Conservation (phyloP, 2,797 vertebrate species). For the Phataginus tetradactyla region DNA sequence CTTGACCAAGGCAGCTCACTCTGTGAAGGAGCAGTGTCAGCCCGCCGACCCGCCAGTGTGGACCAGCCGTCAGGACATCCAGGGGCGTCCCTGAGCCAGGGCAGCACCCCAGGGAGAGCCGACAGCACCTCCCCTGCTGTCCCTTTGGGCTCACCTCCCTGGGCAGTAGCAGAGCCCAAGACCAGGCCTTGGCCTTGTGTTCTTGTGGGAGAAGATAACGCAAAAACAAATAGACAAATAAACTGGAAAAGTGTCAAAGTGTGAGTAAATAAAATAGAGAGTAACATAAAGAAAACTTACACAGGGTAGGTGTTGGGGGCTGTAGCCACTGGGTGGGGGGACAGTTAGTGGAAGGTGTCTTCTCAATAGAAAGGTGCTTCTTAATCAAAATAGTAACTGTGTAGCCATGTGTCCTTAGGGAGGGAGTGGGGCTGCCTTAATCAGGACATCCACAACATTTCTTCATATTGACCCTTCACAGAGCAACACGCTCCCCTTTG, state of each 20-base stretch:
- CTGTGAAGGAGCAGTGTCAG: accelerated
- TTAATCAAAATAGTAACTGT: not conserved
- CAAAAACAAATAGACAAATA: not conserved
- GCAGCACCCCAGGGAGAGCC: not conserved
- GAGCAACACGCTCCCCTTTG: not conserved
- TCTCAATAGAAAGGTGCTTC: not conserved
- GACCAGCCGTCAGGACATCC: accelerated
- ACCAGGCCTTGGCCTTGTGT: not conserved
- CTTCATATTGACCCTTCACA: not conserved
- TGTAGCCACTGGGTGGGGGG: too few relatives aligned
- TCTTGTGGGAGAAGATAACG: not conserved
- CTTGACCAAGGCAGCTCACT: not conserved
- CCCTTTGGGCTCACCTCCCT: not conserved
- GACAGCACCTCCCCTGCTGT: accelerated
- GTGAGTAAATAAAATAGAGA: not conserved
- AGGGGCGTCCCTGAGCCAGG: not conserved
- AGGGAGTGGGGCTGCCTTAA: not conserved
- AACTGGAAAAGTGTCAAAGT: not conserved
- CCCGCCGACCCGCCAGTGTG: not conserved
- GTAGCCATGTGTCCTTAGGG: not conserved
- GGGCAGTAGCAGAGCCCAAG: not conserved
- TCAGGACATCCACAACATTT: too few relatives aligned
- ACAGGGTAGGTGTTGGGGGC: too few relatives aligned
- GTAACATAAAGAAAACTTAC: not conserved
- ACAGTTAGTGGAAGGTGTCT: not conserved